A percentile compares a stretch with the other conserved stretches of the same genome.
Evolutionary conservation across 2,888 invertebrate species (phyloP).

Genomic region (Scelioninae gen. 1): DNA sequence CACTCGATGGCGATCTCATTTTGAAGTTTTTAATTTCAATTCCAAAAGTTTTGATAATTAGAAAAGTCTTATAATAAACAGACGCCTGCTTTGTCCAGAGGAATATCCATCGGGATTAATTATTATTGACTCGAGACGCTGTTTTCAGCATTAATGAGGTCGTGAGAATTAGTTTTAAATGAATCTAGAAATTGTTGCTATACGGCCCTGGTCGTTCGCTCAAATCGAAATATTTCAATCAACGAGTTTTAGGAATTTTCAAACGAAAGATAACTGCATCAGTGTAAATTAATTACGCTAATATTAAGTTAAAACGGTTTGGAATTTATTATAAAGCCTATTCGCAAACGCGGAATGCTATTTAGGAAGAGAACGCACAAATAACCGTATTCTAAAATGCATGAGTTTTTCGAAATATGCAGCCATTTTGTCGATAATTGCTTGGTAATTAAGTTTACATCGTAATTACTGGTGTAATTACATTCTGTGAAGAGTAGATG

Average conservation of each 20-base stretch:
- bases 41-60: conserved; percentile 29
- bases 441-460: conserved; percentile 6
- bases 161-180: conserved; percentile 23
- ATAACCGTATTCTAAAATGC: background rate
- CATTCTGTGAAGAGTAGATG: conserved; percentile 1
- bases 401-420: background rate
- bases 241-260: background rate
- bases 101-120: conserved; percentile 17
- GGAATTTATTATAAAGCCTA: background rate
- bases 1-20: background rate
- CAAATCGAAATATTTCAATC: background rate
- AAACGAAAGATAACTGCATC: conserved; percentile 1
- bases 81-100: conserved; percentile 9
- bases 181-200: conserved; percentile 5
- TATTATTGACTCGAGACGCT: conserved; percentile 20
- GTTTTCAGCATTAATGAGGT: conserved; percentile 19
- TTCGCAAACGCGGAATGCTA: no score
- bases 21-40: conserved; percentile 24
- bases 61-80: conserved; percentile 29
- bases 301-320: background rate
- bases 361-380: no score
- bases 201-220: background rate
- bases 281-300: background rate
- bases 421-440: conserved; percentile 1
- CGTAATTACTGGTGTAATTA: conserved; percentile 15